Evolutionary conservation across 2,797 vertebrate species (phyloP), one percentile per base, ranked within the genome.

Genomic region (Anabacerthia variegaticeps): DNA sequence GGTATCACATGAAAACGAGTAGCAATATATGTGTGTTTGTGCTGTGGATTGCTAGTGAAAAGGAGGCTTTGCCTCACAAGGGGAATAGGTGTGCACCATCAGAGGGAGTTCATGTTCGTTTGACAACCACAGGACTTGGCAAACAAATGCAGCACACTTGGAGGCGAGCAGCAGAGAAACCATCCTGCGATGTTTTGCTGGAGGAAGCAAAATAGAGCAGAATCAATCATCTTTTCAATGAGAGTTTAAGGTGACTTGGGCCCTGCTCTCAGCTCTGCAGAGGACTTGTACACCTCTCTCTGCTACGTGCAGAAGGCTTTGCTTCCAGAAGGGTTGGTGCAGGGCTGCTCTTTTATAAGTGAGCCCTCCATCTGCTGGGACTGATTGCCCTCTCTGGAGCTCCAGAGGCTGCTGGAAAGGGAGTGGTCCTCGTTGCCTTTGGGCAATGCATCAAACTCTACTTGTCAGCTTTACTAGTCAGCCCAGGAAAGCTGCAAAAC

Each of bases 221-320:
- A 94, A 96, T 94, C 92, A 90, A 91, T 92, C 89, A 91, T 86
- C 44, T 94, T 94, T 88, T 88, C 87, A 93, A 59, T 88, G 89
- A 93, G 87, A 93, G 32, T 72, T 89, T 78, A 78, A 96, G 93
- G 94, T 93, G 91, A 93, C 63, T 89, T 54, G 55, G 44, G 63
- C 66, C 76, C 76, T 73, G 69, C 51, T 88, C 79, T 88, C 37
- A 28, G 72, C 76, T 89, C 85, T 90, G 82, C 69, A 43, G 49
- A 74, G 58, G 10, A 17, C 66, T 91, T 3, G 0, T 6, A 19
- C 28, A 41, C 69, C 36, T 24, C 66, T 39, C 61, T 91, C 49
- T n/a, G 5, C 26, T 36, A 2, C 0, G 0, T 1, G 1, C 55
- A 39, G 46, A 72, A 49, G 59, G 8, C 21, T 66, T 32, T 86